Evolutionary conservation across 2,888 invertebrate genomes (phyloP).

Genomic region (Lutraria lutraria): DNA sequence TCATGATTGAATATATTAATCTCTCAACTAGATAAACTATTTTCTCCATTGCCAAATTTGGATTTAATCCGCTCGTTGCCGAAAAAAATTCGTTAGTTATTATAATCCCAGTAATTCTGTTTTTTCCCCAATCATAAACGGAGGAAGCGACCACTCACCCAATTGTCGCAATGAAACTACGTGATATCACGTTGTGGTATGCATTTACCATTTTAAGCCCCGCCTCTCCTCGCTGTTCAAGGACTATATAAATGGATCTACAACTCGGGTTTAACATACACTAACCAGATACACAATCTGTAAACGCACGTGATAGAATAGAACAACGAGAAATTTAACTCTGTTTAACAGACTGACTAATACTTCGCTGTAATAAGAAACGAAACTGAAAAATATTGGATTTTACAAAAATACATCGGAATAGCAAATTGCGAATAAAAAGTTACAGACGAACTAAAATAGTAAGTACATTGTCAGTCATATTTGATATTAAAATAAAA

Average conservation of each 20-base stretch:
- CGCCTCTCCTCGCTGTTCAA: background rate
- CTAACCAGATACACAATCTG: background rate
- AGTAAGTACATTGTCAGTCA: background rate
- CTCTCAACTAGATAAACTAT: background rate
- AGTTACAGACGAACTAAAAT: background rate
- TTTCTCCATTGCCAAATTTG: background rate
- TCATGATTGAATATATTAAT: no score
- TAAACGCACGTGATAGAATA: constrained; percentile 13
- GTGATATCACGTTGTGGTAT: background rate
- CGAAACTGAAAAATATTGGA: constrained; percentile 21
- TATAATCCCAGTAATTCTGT: background rate
- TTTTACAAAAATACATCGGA: constrained; percentile 6
- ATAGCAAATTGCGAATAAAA: background rate
- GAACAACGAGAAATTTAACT: background rate
- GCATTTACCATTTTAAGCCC: background rate
- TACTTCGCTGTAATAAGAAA: background rate
- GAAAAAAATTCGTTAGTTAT: background rate
- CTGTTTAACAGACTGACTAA: background rate
- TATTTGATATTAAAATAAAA: background rate
- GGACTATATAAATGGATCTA: constrained; percentile 9
- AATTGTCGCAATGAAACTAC: background rate
- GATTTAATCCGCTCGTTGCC: background rate
- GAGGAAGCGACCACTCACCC: background rate
- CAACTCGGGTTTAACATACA: background rate
- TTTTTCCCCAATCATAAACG: background rate